A percentile compares a stretch with the other conserved stretches of the same genome.
These are phyloP conservation scores for Homalodisca vitripennis DNA, from an alignment of 1,140 invertebrate species.

Conservation along the genomic window DNA sequence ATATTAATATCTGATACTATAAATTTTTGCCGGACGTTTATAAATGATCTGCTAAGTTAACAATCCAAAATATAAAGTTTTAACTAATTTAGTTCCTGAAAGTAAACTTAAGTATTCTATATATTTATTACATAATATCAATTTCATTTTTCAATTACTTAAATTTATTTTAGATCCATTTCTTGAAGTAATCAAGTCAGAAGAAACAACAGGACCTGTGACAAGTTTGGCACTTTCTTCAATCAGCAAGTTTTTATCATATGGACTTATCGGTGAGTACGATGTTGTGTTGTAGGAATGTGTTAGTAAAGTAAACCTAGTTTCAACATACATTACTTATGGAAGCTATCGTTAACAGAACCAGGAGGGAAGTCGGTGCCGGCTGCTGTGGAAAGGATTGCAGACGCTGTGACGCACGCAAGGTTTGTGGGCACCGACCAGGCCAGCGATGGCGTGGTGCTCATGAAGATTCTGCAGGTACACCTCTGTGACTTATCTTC, in stretches of 20 bases:
- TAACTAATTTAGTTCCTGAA: too few relatives aligned
- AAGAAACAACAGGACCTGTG: slow-evolving; percentile 92
- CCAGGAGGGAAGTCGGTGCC: slow-evolving; percentile 69
- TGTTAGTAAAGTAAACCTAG: background rate
- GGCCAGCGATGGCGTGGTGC: slow-evolving; percentile 91
- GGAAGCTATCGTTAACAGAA: slow-evolving; percentile 57
- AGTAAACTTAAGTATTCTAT: too few relatives aligned
- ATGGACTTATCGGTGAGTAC: slow-evolving; percentile 80
- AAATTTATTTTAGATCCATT: slow-evolving; percentile 88
- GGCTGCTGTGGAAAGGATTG: slow-evolving; percentile 87
- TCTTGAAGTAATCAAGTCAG: slow-evolving; percentile 91
- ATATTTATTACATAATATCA: too few relatives aligned
- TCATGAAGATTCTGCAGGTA: slow-evolving; percentile 92
- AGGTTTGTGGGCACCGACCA: slow-evolving; percentile 94
- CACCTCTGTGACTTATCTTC: too few relatives aligned
- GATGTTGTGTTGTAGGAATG: background rate
- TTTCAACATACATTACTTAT: background rate
- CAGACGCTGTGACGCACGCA: slow-evolving; percentile 95
- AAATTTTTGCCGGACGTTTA: too few relatives aligned
- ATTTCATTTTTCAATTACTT: too few relatives aligned
- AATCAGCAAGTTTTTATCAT: slow-evolving; percentile 92
- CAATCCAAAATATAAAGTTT: too few relatives aligned
- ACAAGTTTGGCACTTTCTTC: slow-evolving; percentile 91
- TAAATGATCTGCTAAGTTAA: too few relatives aligned
- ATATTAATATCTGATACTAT: too few relatives aligned